Conservation (phyloP, 2,113 vertebrate genomes). For the Carlito syrichta region DNA sequence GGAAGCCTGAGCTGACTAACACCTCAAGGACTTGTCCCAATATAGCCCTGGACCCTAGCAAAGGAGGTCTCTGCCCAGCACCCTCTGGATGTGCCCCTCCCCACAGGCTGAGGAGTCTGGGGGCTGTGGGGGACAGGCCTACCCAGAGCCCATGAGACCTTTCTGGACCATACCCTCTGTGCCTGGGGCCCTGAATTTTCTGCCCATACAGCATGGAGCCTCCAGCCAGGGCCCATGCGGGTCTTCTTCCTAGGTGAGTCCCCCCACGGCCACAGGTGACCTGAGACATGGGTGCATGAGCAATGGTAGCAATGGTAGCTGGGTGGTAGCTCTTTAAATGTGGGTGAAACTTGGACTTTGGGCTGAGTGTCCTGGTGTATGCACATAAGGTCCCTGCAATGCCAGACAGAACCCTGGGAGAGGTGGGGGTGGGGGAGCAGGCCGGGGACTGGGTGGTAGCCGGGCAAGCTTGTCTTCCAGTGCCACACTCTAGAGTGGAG, state of each 20-base stretch:
- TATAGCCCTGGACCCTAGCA: not conserved
- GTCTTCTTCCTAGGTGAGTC: not conserved
- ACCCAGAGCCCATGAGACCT: not conserved
- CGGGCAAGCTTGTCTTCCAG: not conserved
- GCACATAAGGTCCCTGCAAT: accelerated
- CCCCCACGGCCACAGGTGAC: not conserved
- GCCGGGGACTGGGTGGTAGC: not conserved
- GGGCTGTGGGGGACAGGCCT: no score
- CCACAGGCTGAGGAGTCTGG: not conserved
- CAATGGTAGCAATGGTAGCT: no score
- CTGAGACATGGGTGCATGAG: not conserved
- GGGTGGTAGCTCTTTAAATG: not conserved
- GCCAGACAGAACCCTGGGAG: no score
- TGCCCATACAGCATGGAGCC: not conserved
- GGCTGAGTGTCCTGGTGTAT: accelerated
- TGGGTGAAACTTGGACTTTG: not conserved
- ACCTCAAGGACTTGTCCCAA: not conserved
- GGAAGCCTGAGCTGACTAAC: not conserved
- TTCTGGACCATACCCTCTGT: not conserved
- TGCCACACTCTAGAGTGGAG: not conserved
- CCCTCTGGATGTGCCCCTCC: not conserved
- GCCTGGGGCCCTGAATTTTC: not conserved
- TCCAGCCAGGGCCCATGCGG: not conserved
- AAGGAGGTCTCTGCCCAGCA: not conserved
- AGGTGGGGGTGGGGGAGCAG: not conserved